Evolutionary conservation across 2,888 invertebrate genomes (phyloP).

Genomic region (Lepetodrilus schrolli): DNA sequence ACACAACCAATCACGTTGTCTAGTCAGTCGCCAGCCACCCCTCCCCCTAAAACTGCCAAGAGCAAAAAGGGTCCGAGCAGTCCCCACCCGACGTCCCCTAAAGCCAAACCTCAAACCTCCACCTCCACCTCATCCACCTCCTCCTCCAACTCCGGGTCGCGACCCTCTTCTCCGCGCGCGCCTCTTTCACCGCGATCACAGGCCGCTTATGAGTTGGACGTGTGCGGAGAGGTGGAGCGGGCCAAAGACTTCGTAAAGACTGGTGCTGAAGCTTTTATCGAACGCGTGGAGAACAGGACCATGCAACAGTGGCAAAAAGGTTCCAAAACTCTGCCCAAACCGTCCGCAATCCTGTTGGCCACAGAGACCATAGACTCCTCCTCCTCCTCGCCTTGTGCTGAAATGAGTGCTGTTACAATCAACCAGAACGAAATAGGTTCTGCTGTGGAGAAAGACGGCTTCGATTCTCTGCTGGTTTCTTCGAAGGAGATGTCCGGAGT

Average conservation of each 20-base stretch:
- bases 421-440: constrained; percentile 45
- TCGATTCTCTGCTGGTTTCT: not conserved
- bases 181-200: constrained; percentile 23
- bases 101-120: constrained; percentile 27
- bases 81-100: constrained; percentile 42
- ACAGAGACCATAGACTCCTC: constrained; percentile 24
- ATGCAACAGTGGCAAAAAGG: constrained; percentile 29
- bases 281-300: constrained; percentile 56
- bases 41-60: constrained; percentile 25
- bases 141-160: not conserved
- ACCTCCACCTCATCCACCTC: not conserved
- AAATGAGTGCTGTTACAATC: constrained; percentile 36
- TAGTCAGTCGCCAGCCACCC: constrained; percentile 40
- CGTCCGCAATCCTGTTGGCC: constrained; percentile 37
- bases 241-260: constrained; percentile 52
- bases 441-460: not conserved
- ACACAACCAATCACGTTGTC: constrained; percentile 32
- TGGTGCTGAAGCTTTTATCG: constrained; percentile 60
- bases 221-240: constrained; percentile 53
- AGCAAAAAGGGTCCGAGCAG: constrained; percentile 34
- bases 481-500: not conserved
- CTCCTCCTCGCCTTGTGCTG: too few species aligned
- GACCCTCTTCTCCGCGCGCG: constrained; percentile 28
- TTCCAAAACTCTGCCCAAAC: constrained; percentile 32
- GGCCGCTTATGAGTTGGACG: constrained; percentile 43